Evolutionary conservation across 2,888 invertebrate species (phyloP), one percentile per base, ranked within the genome.

Genomic region (Rapana venosa): DNA sequence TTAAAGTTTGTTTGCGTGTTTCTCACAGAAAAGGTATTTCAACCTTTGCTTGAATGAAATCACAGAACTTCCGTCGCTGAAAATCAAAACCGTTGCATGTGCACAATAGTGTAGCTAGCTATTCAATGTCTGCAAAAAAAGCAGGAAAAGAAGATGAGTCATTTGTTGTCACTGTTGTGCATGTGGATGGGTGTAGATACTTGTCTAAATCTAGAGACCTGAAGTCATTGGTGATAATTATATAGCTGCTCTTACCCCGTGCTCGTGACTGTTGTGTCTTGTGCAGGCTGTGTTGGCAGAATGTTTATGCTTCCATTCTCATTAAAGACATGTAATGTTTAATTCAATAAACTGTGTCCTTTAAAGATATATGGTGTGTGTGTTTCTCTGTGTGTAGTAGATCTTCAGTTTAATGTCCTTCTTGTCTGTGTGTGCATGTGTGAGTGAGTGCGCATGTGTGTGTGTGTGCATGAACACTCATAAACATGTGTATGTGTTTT

Each of bases 41-140:
- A 11, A 30, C 5, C 22, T 47, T 47, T 83, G 81, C 26, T 47
- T 36, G 81, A 30, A 36, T 83, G 15, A 22, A 26, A 47, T 83
- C 81, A 83, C 81, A 47, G 81, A 36, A 83, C 81, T 83, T 47
- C 26, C 81, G 22, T 83, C 47, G 47, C 47, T 30, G 26, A 83
- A 83, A 83, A 83, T 83, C 81, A 83, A 83, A 83, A 83, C 15
- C 13, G 22, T 83, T 22, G 36, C 13, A 47, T 22, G 35, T 79
- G 79, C 35, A 35, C 79, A 79, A 4, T 79, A 32, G 32, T 20
- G 8, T 32, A 15, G 32, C 30, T 2, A 13, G 8, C 35, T 35
- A 26, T 36, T 83, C 26, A 22, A 47, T 30, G 8, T n/a, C 20
- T 81, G 30, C 36, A 81, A 36, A n/a, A 36, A n/a, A 17, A 20